phyloP scores from a whole-genome alignment of 2,113 vertebrate genomes.

The Notiomystis cincta region DNA sequence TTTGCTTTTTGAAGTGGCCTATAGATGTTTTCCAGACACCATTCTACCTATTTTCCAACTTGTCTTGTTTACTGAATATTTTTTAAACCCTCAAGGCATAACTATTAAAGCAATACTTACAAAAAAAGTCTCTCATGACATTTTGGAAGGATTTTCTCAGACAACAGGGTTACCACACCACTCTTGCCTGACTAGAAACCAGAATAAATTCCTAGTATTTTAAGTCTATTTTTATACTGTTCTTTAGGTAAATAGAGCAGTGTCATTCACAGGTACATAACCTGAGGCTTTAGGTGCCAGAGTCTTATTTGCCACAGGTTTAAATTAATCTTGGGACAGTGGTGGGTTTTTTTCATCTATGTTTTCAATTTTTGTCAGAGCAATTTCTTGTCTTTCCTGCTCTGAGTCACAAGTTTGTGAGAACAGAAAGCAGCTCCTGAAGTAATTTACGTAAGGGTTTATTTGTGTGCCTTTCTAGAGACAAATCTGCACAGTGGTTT shows the following conservation, averaged over 20 bases:
- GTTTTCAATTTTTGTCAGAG: not conserved
- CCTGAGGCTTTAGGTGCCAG: not conserved
- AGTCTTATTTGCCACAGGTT: not conserved
- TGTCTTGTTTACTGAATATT: not conserved
- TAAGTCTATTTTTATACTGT: constrained; percentile 13
- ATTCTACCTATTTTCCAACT: not conserved
- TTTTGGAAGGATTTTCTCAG: not conserved
- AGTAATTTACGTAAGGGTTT: not conserved
- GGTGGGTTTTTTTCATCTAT: not conserved
- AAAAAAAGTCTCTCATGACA: not conserved
- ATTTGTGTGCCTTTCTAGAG: not conserved
- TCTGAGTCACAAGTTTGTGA: not conserved
- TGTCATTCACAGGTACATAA: not conserved
- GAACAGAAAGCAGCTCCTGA: not conserved
- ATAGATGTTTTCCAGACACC: not conserved
- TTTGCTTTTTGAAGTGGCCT: not conserved
- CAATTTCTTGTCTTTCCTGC: not conserved
- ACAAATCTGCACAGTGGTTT: not conserved
- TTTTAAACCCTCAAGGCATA: not conserved
- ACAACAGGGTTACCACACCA: not conserved
- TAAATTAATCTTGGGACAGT: constrained; percentile 16
- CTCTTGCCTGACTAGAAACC: not conserved
- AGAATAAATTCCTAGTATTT: constrained; percentile 1
- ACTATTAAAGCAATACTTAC: not conserved
- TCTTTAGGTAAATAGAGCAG: not conserved